Evolutionary conservation across 2,113 vertebrate genomes (phyloP), one percentile per base, ranked within the genome.

Genomic region (Puntigrus tetrazona): DNA sequence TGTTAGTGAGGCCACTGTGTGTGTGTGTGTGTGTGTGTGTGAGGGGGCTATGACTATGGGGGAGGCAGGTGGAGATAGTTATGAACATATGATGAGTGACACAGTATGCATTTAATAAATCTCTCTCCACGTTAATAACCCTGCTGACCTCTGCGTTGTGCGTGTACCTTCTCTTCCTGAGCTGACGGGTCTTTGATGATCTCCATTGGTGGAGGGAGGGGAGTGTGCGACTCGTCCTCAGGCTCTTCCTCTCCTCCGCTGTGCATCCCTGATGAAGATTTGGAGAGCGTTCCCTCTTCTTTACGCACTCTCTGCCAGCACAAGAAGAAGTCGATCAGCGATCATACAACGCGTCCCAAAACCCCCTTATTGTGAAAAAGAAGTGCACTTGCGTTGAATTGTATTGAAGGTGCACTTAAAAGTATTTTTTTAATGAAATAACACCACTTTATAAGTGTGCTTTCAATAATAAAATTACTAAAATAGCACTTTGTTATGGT

Each of bases 181-280:
- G 95, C 91, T 4, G 97, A 96, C 6, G 98, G 96, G 63, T 99
- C 97, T 89, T 99, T 97, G 91, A 99, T 98, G 92, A 99, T 99
- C 93, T 98, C 97, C 98, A 99, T 99, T 31, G 96, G 98, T 0
- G 98, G 97, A 52, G 98, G 98, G 57, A 99, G 96, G 7, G 97
- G 97, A 0, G 95, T 97, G 90, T 97, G 97, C 0, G 96, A 95
- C 69, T 99, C 98, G 88, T 99, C 98, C 34, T 99, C 98, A 57
- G 95, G 93, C 88, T 99, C 98, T 85, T 99, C 97, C 92, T 99
- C 98, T 10, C 97, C 98, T 86, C 98, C 98, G 3, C 97, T 95
- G 91, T 95, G 95, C 93, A 95, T 94, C 82, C 94, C 95, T 0
- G 94, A 92, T 6, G 93, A 75, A 4, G 92, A 86, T 89, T 95